Conservation (phyloP, 1,140 invertebrate genomes). For the Octopus sinensis region DNA sequence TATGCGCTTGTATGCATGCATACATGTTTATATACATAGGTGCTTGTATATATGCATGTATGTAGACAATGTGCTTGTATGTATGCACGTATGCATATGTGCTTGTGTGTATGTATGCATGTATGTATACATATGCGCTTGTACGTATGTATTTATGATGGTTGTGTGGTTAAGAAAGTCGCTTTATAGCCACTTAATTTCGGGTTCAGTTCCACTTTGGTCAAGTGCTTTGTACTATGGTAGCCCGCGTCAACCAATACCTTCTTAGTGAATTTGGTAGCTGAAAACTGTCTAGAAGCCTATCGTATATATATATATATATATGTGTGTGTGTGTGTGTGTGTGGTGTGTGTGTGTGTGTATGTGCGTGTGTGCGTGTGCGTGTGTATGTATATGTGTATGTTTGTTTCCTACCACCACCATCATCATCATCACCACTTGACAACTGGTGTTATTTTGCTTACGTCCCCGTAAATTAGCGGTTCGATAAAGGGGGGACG, state of each 20-base stretch:
- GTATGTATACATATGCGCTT: not conserved
- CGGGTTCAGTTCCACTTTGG: too few species aligned
- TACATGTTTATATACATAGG: not conserved
- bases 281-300: too few species aligned
- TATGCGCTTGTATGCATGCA: not conserved
- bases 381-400: slow-evolving; percentile 20
- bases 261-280: too few species aligned
- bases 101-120: not conserved
- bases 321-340: slow-evolving; percentile 10
- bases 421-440: too few species aligned
- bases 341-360: slow-evolving; percentile 24
- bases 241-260: too few species aligned
- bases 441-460: too few species aligned
- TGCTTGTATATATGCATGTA: not conserved
- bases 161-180: too few species aligned
- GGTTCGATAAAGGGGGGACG: too few species aligned
- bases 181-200: too few species aligned
- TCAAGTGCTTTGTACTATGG: too few species aligned
- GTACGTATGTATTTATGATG: too few species aligned
- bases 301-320: not conserved
- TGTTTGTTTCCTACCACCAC: not conserved
- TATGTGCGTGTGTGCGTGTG: slow-evolving; percentile 18
- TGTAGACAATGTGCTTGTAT: not conserved
- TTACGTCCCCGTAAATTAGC: too few species aligned
- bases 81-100: not conserved